Percentiles rank a stretch among this genome's conserved stretches.
Evolutionary conservation across 2,888 invertebrate species (phyloP).

Genomic region (Melipona beecheii): DNA sequence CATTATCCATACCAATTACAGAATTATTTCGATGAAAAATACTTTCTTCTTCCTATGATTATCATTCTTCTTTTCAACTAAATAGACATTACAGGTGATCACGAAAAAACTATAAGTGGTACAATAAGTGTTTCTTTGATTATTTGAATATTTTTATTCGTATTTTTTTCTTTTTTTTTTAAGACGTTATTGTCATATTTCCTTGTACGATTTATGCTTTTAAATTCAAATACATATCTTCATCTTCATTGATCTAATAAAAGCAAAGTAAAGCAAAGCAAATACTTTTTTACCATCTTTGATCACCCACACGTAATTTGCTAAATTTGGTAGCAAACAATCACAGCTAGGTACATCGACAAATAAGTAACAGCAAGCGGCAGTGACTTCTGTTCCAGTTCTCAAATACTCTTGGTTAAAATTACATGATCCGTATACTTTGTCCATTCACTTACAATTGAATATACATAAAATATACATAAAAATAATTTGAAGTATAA

Average conservation of each 20-base stretch:
- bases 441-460: slow-evolving; percentile 54
- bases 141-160: slow-evolving; percentile 46
- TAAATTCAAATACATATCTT: slow-evolving; percentile 30
- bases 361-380: slow-evolving; percentile 71
- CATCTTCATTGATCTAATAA: slow-evolving; percentile 23
- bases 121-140: slow-evolving; percentile 35
- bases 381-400: slow-evolving; percentile 69
- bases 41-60: slow-evolving; percentile 12
- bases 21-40: slow-evolving; percentile 38
- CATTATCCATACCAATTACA: slow-evolving; percentile 50
- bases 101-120: slow-evolving; percentile 46
- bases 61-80: slow-evolving; percentile 11
- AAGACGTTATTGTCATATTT: slow-evolving; percentile 66
- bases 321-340: slow-evolving; percentile 74
- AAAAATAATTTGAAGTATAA: slow-evolving; percentile 49
- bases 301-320: slow-evolving; percentile 61
- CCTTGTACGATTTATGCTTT: slow-evolving; percentile 53
- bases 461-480: slow-evolving; percentile 59
- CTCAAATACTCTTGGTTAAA: slow-evolving; percentile 49
- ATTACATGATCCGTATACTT: slow-evolving; percentile 60
- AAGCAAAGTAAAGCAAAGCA: neutral
- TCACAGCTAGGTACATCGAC: slow-evolving; percentile 76
- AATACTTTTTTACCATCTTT: slow-evolving; percentile 47
- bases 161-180: slow-evolving; percentile 23
- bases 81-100: slow-evolving; percentile 41